A percentile compares a stretch with the other conserved stretches of the same genome.
Conservation (phyloP, 23 tunicate genomes). For the Trididemnum clinides region DNA sequence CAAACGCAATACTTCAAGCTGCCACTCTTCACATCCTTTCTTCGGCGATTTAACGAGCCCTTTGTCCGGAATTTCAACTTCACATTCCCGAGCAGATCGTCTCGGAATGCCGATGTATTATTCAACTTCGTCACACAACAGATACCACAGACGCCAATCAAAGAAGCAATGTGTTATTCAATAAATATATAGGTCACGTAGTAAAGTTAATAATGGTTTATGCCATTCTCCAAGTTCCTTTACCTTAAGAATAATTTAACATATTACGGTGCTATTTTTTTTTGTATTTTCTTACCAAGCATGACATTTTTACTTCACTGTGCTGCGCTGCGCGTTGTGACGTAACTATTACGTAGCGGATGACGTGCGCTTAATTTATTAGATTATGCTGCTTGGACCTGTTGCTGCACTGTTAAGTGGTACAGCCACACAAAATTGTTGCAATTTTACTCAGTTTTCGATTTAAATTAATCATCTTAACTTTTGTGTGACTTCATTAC, state of each 20-base stretch:
- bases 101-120: conserved; percentile 62
- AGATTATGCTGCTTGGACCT: conserved; percentile 9
- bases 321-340: background rate
- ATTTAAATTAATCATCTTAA: too few species aligned
- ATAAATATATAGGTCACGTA: background rate
- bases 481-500: too few species aligned
- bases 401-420: too few species aligned
- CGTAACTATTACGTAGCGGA: background rate
- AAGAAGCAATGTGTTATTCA: conserved; percentile 64
- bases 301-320: conserved; percentile 10
- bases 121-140: conserved; percentile 64
- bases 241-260: too few species aligned
- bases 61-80: conserved; percentile 13
- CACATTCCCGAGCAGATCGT: background rate
- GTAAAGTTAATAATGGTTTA: background rate
- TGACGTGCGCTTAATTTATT: background rate
- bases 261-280: too few species aligned
- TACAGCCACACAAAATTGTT: too few species aligned
- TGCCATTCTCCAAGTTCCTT: too few species aligned
- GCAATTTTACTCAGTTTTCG: too few species aligned
- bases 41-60: background rate
- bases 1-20: background rate
- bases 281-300: too few species aligned
- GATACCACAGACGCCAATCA: conserved; percentile 34
- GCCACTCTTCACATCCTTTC: conserved; percentile 16